Evolutionary conservation across 2,113 vertebrate species (phyloP).

Genomic region (Xyliphius kryptos): DNA sequence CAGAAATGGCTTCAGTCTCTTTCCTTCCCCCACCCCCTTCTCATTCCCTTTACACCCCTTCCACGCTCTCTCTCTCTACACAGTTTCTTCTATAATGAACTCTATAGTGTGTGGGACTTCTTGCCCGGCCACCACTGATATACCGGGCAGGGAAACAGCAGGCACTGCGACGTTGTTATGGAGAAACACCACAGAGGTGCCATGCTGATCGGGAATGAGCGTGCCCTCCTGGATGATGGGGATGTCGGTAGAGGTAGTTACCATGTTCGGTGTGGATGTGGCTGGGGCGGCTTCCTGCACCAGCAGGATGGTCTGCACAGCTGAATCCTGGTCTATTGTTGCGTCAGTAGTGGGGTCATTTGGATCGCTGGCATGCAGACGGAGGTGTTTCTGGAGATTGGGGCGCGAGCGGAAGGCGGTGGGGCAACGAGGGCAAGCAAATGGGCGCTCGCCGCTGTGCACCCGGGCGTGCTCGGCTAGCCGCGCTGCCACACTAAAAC

Average conservation of each 20-base stretch:
- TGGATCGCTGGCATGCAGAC: conserved; percentile 51
- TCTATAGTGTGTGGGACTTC: conserved; percentile 65
- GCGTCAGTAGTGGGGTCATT: conserved; percentile 15
- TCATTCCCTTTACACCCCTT: too few species aligned
- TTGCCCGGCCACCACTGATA: conserved; percentile 51
- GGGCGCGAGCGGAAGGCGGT: conserved; percentile 68
- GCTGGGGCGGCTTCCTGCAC: too few species aligned
- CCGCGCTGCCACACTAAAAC: conserved; percentile 67
- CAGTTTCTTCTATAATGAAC: conserved; percentile 70
- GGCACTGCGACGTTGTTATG: conserved; percentile 58
- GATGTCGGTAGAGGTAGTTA: not conserved
- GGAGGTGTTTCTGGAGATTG: conserved; percentile 70
- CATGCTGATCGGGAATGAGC: conserved; percentile 25
- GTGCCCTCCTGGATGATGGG: conserved; percentile 26
- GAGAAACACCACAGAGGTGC: conserved; percentile 64
- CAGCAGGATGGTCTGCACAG: conserved; percentile 1
- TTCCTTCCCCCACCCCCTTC: too few species aligned
- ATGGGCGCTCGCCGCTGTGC: conserved; percentile 71
- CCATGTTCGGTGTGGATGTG: too few species aligned
- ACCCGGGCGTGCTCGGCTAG: conserved; percentile 70
- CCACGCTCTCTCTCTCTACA: conserved; percentile 38
- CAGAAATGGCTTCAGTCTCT: too few species aligned
- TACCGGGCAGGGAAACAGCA: conserved; percentile 55
- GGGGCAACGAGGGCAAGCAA: conserved; percentile 59
- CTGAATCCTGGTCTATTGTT: conserved; percentile 42